Conservation (phyloP, 2,888 invertebrate species). For the Theretra japonica region DNA sequence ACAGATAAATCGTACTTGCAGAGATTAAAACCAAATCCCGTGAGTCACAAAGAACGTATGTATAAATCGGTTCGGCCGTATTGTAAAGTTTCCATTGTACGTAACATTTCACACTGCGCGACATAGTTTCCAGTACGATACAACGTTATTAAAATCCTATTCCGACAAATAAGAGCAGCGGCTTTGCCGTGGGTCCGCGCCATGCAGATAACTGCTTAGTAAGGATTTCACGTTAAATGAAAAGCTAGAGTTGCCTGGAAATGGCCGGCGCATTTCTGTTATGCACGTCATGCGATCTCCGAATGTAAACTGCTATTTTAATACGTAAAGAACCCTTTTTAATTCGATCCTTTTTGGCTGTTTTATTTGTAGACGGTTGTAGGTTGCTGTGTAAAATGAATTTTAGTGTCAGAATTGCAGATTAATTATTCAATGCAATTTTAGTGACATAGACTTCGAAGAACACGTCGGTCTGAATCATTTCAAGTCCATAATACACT, state of each 20-base stretch:
- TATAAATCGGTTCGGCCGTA: background rate
- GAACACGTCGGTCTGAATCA: too few relatives aligned
- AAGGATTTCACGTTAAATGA: slow-evolving; percentile 47
- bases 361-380: background rate
- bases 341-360: too few relatives aligned
- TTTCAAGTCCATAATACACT: too few relatives aligned
- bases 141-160: slow-evolving; percentile 29
- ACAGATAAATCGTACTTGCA: too few relatives aligned
- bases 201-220: slow-evolving; percentile 47
- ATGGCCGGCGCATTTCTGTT: slow-evolving; percentile 22
- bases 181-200: slow-evolving; percentile 23
- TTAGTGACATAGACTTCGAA: too few relatives aligned
- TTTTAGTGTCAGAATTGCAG: too few relatives aligned
- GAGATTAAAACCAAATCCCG: too few relatives aligned
- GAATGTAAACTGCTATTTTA: background rate
- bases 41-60: background rate
- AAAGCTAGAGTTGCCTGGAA: slow-evolving; percentile 42
- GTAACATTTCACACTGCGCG: background rate
- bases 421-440: too few relatives aligned
- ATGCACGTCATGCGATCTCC: slow-evolving; percentile 12
- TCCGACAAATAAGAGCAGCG: slow-evolving; percentile 27
- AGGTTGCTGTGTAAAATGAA: background rate
- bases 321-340: background rate
- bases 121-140: slow-evolving; percentile 23
- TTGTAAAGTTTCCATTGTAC: background rate